Conservation (phyloP, 2,888 invertebrate species). For the Spodoptera picta region DNA sequence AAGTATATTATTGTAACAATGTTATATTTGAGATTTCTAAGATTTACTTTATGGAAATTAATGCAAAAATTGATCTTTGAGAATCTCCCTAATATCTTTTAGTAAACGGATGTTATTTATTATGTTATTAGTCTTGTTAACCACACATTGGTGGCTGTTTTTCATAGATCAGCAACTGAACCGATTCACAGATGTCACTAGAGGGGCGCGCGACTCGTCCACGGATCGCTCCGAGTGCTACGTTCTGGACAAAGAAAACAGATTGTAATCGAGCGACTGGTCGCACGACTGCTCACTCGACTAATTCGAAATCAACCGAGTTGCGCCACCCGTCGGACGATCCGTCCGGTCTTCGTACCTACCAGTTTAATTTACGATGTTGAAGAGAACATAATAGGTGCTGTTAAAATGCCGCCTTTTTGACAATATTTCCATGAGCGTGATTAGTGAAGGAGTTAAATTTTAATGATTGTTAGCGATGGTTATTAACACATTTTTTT, state of each 20-base stretch:
- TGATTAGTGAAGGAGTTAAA: constrained; percentile 45
- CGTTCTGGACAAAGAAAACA: constrained; percentile 84
- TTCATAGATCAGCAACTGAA: constrained; percentile 63
- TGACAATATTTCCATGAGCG: constrained; percentile 63
- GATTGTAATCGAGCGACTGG: constrained; percentile 74
- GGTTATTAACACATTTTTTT: constrained; percentile 12
- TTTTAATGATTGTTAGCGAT: constrained; percentile 36
- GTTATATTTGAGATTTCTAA: constrained; percentile 56
- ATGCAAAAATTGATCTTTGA: constrained; percentile 52
- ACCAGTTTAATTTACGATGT: constrained; percentile 84
- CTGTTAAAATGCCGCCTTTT: constrained; percentile 77
- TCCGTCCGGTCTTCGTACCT: constrained; percentile 68
- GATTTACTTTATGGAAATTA: constrained; percentile 62
- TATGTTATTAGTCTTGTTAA: no score
- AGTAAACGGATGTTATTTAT: no score
- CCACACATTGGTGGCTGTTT: constrained; percentile 12
- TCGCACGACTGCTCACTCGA: constrained; percentile 54
- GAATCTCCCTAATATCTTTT: no score
- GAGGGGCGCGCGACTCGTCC: constrained; percentile 62
- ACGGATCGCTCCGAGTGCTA: constrained; percentile 64
- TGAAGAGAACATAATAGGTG: constrained; percentile 83
- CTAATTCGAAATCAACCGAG: constrained; percentile 58
- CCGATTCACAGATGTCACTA: constrained; percentile 70
- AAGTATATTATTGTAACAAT: constrained; percentile 23
- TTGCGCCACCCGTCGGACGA: constrained; percentile 67